Evolutionary conservation across 2,797 vertebrate genomes (phyloP).

Genomic region (Thaleichthys pacificus): DNA sequence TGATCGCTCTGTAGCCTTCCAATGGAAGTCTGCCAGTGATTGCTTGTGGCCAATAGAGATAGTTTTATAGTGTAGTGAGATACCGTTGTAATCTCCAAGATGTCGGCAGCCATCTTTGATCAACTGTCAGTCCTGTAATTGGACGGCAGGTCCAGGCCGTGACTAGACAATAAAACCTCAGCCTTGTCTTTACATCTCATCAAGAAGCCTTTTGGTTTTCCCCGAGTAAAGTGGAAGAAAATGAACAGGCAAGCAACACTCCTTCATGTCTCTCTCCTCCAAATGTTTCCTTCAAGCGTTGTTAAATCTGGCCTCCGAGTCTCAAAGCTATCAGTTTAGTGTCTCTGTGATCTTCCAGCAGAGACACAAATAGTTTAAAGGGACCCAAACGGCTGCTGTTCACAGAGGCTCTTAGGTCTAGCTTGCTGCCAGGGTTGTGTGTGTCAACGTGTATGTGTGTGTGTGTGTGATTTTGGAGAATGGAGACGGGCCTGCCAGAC

Average conservation of each 20-base stretch:
- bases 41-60: too few relatives aligned
- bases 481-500: constrained; percentile 26
- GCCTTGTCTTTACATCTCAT: constrained; percentile 40
- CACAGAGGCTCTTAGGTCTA: constrained; percentile 31
- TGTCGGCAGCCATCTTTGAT: constrained; percentile 6
- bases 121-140: constrained; percentile 26
- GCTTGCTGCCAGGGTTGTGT: constrained; percentile 29
- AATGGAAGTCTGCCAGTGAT: background rate
- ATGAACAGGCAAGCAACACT: constrained; percentile 38
- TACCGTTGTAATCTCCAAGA: background rate
- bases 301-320: constrained; percentile 39
- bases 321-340: constrained; percentile 50
- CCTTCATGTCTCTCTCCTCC: constrained; percentile 33
- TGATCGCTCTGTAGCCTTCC: background rate
- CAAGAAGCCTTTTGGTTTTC: constrained; percentile 34
- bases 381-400: constrained; percentile 42
- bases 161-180: constrained; percentile 18
- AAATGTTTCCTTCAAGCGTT: constrained; percentile 49
- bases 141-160: background rate
- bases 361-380: constrained; percentile 48
- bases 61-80: background rate
- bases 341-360: constrained; percentile 45
- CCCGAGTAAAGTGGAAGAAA: constrained; percentile 29
- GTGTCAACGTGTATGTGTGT: constrained; percentile 22
- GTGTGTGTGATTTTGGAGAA: constrained; percentile 29